phyloP scores from a whole-genome alignment of 2,888 invertebrate species.

The Apomyelois bistriatella region DNA sequence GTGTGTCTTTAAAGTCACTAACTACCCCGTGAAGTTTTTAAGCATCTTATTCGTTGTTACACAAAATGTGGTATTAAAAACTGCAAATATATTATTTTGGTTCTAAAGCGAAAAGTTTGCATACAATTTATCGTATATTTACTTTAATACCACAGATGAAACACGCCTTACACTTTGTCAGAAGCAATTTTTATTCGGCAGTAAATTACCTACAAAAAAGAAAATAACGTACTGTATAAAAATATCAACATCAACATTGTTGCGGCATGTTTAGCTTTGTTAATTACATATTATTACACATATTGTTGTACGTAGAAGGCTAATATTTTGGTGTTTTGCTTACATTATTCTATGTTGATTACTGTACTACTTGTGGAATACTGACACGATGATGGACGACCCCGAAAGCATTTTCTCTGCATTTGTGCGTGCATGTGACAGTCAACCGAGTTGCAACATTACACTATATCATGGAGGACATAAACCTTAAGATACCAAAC shows the following conservation, averaged over 20 bases:
- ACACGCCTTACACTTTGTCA: conserved; percentile 29
- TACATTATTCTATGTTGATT: conserved; percentile 56
- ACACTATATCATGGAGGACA: conserved; percentile 33
- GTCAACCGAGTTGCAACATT: conserved; percentile 43
- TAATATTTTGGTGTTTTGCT: conserved; percentile 71
- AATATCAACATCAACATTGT: conserved; percentile 28
- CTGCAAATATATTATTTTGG: background rate
- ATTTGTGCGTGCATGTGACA: conserved; percentile 66
- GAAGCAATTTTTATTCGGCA: conserved; percentile 14
- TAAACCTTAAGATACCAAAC: conserved; percentile 33
- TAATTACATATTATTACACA: conserved; percentile 24
- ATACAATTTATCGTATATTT: background rate
- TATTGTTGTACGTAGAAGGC: conserved; percentile 49
- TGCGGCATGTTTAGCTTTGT: conserved; percentile 23
- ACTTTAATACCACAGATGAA: conserved; percentile 33
- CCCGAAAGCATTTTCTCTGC: conserved; percentile 55
- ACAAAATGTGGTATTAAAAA: conserved; percentile 33
- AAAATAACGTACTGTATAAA: conserved; percentile 24
- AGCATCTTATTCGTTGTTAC: conserved; percentile 40
- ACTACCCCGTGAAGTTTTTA: conserved; percentile 20
- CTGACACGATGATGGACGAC: conserved; percentile 50
- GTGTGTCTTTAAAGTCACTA: conserved; percentile 13
- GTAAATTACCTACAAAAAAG: conserved; percentile 20
- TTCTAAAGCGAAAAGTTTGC: background rate
- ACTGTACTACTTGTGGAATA: conserved; percentile 39